Percentiles rank a stretch among this genome's conserved stretches.
phyloP scores from a whole-genome alignment of 2,113 vertebrate genomes.

The Marmota monax region DNA sequence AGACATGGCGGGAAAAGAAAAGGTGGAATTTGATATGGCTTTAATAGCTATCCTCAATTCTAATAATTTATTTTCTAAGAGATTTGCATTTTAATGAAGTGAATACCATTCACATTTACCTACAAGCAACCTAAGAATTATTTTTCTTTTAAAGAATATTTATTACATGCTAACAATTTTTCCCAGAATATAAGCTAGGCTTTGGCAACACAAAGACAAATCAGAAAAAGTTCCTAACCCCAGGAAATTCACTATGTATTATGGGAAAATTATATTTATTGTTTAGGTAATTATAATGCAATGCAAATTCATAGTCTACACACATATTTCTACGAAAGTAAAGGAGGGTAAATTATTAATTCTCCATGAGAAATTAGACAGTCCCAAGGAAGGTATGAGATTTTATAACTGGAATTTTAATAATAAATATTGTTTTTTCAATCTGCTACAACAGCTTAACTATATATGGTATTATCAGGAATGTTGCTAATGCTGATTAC shows the following conservation, averaged over 20 bases:
- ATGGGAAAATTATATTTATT: not conserved
- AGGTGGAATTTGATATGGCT: conserved; percentile 44
- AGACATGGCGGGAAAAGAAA: conserved; percentile 34
- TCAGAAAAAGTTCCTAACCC: not conserved
- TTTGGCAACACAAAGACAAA: not conserved
- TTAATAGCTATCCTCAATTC: not conserved
- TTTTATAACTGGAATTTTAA: conserved; percentile 24
- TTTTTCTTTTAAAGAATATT: not conserved
- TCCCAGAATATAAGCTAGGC: not conserved
- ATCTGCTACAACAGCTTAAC: not conserved
- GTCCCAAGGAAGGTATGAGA: not conserved
- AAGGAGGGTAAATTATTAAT: not conserved
- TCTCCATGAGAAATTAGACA: not conserved
- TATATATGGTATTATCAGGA: not conserved
- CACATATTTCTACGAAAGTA: not conserved
- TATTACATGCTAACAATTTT: not conserved
- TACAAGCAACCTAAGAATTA: not conserved
- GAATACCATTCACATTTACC: conserved; percentile 5
- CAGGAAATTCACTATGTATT: not conserved
- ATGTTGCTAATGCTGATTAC: not conserved
- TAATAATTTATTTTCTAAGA: conserved; percentile 41
- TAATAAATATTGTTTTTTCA: not conserved
- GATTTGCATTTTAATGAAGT: conserved; percentile 39
- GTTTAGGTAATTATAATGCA: not conserved
- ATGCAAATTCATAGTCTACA: not conserved